phyloP scores from a whole-genome alignment of 2,888 invertebrate genomes.

The Polymixis lichenea region DNA sequence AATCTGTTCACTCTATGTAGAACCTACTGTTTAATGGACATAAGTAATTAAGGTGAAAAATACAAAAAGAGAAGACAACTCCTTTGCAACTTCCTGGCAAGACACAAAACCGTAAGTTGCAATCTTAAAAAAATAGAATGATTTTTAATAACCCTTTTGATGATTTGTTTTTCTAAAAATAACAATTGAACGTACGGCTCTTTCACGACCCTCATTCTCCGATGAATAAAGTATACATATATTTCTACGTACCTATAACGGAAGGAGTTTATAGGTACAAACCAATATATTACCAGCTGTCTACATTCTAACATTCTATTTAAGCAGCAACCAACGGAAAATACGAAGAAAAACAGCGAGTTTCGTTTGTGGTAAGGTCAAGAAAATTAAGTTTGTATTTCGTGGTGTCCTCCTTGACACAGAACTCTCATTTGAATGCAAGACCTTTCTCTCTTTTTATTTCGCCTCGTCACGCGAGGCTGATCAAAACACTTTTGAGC shows the following conservation, averaged over 20 bases:
- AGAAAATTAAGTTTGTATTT: conserved; percentile 72
- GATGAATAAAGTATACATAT: background rate
- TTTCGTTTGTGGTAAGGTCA: conserved; percentile 58
- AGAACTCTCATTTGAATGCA: conserved; percentile 77
- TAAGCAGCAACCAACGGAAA: conserved; percentile 15
- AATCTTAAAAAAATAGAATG: background rate
- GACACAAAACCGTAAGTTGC: background rate
- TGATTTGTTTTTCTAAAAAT: background rate
- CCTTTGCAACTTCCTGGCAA: no score
- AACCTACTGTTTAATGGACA: background rate
- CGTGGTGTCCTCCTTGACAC: conserved; percentile 68
- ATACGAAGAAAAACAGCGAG: conserved; percentile 37
- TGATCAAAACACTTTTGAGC: conserved; percentile 79
- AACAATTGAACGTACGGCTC: background rate
- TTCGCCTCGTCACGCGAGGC: conserved; percentile 74
- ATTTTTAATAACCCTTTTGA: background rate
- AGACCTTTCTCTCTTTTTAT: conserved; percentile 73
- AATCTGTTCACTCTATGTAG: background rate
- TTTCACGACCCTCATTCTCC: no score
- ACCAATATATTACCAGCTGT: background rate
- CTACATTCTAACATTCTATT: conserved; percentile 5
- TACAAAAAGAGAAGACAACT: background rate
- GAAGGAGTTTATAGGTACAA: background rate
- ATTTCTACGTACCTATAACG: background rate
- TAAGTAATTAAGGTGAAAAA: background rate